These are phyloP conservation scores for Epiblema foenella DNA, from an alignment of 2,888 invertebrate genomes.

Conservation along the genomic window DNA sequence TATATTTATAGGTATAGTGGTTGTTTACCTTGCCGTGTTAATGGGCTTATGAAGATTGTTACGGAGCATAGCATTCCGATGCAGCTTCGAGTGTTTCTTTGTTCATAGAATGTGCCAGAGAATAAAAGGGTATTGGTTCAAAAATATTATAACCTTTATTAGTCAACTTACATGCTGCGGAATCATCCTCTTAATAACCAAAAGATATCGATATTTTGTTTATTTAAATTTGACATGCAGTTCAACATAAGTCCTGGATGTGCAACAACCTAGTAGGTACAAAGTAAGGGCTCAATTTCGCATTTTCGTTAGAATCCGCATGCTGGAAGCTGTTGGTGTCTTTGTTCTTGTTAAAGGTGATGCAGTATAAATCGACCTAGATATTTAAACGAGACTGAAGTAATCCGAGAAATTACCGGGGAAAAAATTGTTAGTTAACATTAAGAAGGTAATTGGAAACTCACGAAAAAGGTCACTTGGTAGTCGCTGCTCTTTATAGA, in stretches of 20 bases:
- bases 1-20: background rate
- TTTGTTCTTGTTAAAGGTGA: too few relatives aligned
- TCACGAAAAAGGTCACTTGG: background rate
- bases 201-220: background rate
- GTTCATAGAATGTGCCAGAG: slow-evolving; percentile 1
- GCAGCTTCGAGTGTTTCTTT: slow-evolving; percentile 6
- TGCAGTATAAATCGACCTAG: too few relatives aligned
- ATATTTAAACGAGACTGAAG: background rate
- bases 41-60: slow-evolving; percentile 31
- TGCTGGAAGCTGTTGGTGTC: too few relatives aligned
- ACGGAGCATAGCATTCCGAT: slow-evolving; percentile 23
- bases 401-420: background rate
- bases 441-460: background rate
- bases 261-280: too few relatives aligned
- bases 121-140: background rate
- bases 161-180: background rate
- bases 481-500: slow-evolving; percentile 1
- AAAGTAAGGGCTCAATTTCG: too few relatives aligned
- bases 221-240: too few relatives aligned
- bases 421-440: slow-evolving; percentile 2
- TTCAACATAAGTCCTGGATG: too few relatives aligned
- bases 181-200: too few relatives aligned
- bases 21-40: slow-evolving; percentile 40
- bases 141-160: too few relatives aligned
- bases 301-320: too few relatives aligned